These are phyloP conservation scores for Pelochelys cantorii DNA, from an alignment of 2,797 vertebrate genomes.

Conservation along the genomic window DNA sequence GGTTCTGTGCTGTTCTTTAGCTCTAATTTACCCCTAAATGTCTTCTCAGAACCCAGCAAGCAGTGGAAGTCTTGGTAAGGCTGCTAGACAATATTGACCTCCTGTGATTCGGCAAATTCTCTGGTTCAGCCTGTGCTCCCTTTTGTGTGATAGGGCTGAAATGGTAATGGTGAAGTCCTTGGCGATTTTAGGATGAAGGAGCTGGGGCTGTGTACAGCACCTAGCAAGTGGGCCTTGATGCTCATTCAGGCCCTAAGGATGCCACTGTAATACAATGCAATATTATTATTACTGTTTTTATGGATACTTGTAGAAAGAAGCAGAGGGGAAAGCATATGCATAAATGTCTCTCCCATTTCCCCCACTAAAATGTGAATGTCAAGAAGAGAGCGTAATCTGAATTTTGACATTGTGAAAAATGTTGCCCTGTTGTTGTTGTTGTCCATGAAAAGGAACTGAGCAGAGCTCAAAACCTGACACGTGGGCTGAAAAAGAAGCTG, in stretches of 20 bases:
- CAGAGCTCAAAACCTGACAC: background rate
- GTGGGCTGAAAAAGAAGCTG: background rate
- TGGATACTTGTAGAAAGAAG: background rate
- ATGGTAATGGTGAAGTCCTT: background rate
- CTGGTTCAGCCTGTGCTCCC: too few relatives aligned
- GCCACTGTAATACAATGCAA: background rate
- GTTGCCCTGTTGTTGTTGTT: background rate
- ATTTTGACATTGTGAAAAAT: background rate
- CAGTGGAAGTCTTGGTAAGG: too few relatives aligned
- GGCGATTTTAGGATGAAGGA: background rate
- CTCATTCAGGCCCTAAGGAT: background rate
- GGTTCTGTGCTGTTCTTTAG: too few relatives aligned
- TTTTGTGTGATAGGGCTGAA: background rate
- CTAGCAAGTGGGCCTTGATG: background rate
- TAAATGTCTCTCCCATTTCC: background rate
- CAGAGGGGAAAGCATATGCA: background rate
- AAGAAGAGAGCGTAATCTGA: background rate
- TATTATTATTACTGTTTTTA: background rate
- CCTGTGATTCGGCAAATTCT: too few relatives aligned
- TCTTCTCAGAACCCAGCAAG: too few relatives aligned
- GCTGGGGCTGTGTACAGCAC: background rate
- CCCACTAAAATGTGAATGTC: rapidly evolving
- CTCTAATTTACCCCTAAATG: too few relatives aligned
- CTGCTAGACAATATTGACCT: too few relatives aligned
- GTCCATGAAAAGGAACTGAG: background rate